phyloP scores from a whole-genome alignment of 2,113 vertebrate genomes.

The Hucho hucho region DNA sequence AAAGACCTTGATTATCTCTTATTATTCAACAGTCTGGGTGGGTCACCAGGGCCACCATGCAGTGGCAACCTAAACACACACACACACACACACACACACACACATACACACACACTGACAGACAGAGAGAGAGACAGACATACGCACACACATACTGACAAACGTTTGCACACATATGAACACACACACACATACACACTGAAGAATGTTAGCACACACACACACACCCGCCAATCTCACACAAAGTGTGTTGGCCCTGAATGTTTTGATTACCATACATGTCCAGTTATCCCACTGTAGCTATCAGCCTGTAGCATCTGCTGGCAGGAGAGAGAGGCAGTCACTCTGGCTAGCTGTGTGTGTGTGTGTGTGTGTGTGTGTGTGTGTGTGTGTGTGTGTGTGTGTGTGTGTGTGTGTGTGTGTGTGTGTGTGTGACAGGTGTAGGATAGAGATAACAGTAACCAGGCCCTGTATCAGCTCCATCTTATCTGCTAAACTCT shows the following conservation, averaged over 20 bases:
- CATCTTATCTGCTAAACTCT: conserved; percentile 72
- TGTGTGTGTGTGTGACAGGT: conserved; percentile 62
- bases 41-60: neutral
- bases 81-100: conserved; percentile 1
- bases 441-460: conserved; percentile 67
- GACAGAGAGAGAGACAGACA: conserved; percentile 27
- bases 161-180: conserved; percentile 9
- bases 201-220: too few relatives aligned
- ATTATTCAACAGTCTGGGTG: neutral
- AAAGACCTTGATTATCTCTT: neutral
- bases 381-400: neutral
- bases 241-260: too few relatives aligned
- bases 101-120: conserved; percentile 3
- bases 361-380: conserved; percentile 9
- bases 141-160: neutral
- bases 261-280: too few relatives aligned
- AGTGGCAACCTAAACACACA: neutral
- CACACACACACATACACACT: too few relatives aligned
- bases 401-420: conserved; percentile 34
- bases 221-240: too few relatives aligned
- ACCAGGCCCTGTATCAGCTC: conserved; percentile 59
- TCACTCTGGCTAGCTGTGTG: neutral
- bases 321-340: neutral
- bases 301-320: neutral
- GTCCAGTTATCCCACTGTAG: neutral